phyloP scores from a whole-genome alignment of 2,797 vertebrate species.

The Margarornis squamiger region DNA sequence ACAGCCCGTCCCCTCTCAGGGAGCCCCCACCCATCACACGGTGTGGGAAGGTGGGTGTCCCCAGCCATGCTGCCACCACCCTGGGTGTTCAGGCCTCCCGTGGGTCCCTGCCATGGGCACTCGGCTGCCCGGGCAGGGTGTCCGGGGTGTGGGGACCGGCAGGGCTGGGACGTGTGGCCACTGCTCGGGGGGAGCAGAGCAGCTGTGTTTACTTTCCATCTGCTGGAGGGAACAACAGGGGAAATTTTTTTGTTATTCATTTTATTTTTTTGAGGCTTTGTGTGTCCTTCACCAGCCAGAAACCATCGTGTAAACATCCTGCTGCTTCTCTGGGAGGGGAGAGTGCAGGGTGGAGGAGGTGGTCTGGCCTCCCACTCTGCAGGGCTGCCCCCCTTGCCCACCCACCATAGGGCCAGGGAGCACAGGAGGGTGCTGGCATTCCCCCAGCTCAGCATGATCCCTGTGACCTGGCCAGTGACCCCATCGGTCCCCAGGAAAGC shows the following conservation, averaged over 20 bases:
- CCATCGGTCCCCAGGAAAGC: neutral
- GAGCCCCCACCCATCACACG: neutral
- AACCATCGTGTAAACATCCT: slow-evolving; percentile 47
- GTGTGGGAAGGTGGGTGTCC: neutral
- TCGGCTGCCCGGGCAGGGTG: fast-evolving
- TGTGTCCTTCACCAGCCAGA: slow-evolving; percentile 22
- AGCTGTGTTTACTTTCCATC: slow-evolving; percentile 62
- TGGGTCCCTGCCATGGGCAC: neutral
- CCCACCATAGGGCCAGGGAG: neutral
- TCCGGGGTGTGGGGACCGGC: neutral
- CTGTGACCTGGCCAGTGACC: neutral
- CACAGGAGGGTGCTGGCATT: neutral
- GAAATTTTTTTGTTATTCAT: neutral
- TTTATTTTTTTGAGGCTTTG: slow-evolving; percentile 11
- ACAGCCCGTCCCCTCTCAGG: fast-evolving
- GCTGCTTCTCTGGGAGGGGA: neutral
- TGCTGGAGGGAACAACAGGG: slow-evolving; percentile 2
- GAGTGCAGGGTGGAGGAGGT: neutral
- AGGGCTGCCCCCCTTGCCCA: neutral
- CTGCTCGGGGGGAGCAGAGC: neutral
- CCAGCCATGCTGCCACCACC: fast-evolving
- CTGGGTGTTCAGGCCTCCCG: neutral
- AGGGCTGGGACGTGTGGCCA: fast-evolving
- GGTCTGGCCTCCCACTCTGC: neutral
- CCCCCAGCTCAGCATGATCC: neutral